Base-by-base conservation (phyloP, 2,113 vertebrate species). In the Collichthys lucidus region DNA sequence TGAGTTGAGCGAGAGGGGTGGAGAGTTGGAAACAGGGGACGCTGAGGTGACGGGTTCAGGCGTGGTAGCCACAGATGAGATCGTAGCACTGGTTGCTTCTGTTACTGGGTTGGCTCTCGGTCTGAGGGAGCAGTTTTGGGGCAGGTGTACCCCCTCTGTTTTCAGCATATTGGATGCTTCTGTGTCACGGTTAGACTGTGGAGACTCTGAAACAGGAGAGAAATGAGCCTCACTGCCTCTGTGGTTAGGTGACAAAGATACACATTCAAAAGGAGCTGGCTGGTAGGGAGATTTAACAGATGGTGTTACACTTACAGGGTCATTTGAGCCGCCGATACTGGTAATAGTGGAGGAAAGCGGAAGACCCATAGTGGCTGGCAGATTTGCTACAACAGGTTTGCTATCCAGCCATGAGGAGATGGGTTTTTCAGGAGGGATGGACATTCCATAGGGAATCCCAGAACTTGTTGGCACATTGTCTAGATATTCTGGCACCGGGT, bases 401-500 rank as follows among this genome's bases (percentile, higher is more conserved):
- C 94, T 98, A 78, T 99, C 98, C 80, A 99, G 91, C 98, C 98
- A 99, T 0, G 97, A 97, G 71, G 97, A 96, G 57, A 96, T 96
- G 0, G 97, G 94, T 89, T 99, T 99, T 84, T 99, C 98, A 0
- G 97, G 97, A 44, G 97, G 96, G 91, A 99, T 86, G 0, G 97
- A 97, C 98, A 99, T 99, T 29, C 98, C 98, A 0, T 99, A 99
- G 0, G 98, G 97, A 85, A 99, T 98, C 68, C 98, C 98, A 71
- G 97, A 97, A 91, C 95, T 98, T 42, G 98, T 99, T 92, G 98
- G 98, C 90, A 99, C 96, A 0, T 96, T 98, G 93, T 99, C 98
- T 71, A 99, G 96, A 95, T 99, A 99, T 92, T 99, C 98, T 59
- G 98, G 98, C 86, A 99, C 98, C 0, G 98, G 98, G 85, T 99